phyloP scores from a whole-genome alignment of 2,113 vertebrate genomes.

The Megaceryle maxima region DNA sequence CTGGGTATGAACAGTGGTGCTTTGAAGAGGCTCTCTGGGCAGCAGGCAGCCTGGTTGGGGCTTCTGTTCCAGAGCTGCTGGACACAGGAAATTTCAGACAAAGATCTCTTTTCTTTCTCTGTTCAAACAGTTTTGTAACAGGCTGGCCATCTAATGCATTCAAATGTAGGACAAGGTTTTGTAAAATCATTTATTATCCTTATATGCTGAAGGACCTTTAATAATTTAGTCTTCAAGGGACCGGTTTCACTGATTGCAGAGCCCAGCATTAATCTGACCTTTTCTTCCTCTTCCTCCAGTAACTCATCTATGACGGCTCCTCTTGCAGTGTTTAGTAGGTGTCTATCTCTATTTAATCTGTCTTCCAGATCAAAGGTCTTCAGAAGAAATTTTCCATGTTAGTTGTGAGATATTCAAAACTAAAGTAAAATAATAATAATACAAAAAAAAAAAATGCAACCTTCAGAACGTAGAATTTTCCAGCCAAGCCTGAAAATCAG shows the following conservation, averaged over 20 bases:
- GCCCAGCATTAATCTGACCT: not conserved
- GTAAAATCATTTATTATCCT: not conserved
- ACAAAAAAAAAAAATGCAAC: not conserved
- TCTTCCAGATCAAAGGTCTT: not conserved
- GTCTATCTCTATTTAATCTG: not conserved
- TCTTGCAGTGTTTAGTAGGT: not conserved
- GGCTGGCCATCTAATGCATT: not conserved
- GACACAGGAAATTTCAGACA: not conserved
- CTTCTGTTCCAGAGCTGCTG: not conserved
- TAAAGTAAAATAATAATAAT: not conserved
- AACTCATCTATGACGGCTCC: not conserved
- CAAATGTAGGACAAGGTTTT: not conserved
- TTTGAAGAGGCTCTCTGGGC: not conserved
- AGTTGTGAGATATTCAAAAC: not conserved
- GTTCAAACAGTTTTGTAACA: not conserved
- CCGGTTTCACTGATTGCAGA: not conserved
- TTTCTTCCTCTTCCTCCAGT: not conserved
- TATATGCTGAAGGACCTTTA: not conserved
- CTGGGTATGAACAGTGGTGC: not conserved
- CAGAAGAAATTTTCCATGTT: not conserved
- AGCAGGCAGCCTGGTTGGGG: not conserved
- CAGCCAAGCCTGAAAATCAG: not conserved
- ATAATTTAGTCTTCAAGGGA: constrained; percentile 13
- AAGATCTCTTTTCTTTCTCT: not conserved
- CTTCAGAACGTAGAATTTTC: not conserved